Base-by-base conservation (phyloP, 2,888 invertebrate genomes). In the Scrobipalpa costella region DNA sequence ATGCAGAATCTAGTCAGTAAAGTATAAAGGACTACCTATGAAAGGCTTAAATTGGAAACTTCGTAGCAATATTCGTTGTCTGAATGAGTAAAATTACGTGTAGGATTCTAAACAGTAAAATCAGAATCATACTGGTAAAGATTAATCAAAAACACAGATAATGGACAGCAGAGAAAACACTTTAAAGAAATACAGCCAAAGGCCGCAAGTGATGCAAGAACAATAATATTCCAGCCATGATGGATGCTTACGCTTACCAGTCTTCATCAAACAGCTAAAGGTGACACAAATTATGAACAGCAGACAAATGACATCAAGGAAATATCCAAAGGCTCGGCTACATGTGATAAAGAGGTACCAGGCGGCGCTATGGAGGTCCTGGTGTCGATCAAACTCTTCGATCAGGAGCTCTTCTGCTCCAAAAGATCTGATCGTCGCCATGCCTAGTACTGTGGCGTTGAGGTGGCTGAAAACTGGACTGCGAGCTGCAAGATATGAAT, bases 391-490 rank as follows among this genome's bases (percentile, higher is more conserved):
- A 78, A 93, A 93, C 73, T 94, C 93, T 13, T 85, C 80, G 1
- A 90, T 86, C 59, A 97, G 91, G 7, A 94, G 93, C 1, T 90
- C 75, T 80, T 96, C 94, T 0, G 95, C 95, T 1, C 93, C 92
- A 73, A 94, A 96, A 0, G 97, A 95, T 63, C 98, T 88, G 57
- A 98, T 95, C 0, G 97, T 96, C 0, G 95, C 94, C 21, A 97
- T 83, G 0, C 97, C 97, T 70, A 95, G 93, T 2, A 98, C 89
- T 0, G 96, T 95, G 8, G 96, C 95, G 75, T 94, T 96, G 44
- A 97, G 86, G 80, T 97, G 97, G 0, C 95, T 94, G 79, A 96
- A 97, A 0, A 97, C 95, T 0, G 97, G 97, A 75, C 96, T 96
- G 63, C 96, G 93, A 71, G 96, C 97, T 97, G 87, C 21, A 27